Conservation (phyloP, 2,888 invertebrate species). For the Conomelus anceps region DNA sequence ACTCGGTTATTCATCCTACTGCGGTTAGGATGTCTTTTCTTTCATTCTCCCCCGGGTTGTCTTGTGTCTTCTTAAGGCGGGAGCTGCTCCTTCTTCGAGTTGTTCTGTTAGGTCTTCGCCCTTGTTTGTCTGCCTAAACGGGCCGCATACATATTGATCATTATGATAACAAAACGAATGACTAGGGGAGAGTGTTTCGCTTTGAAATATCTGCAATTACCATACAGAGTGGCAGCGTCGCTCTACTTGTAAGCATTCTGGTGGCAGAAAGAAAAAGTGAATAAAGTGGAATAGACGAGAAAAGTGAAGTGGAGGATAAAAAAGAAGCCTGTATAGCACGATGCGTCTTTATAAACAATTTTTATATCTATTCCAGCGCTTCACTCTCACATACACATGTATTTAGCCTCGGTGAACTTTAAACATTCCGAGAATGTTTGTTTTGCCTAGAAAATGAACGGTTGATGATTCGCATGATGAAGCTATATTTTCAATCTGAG, state of each 20-base stretch:
- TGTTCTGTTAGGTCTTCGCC: not conserved
- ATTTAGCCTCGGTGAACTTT: not conserved
- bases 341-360: not conserved
- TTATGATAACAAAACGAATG: not conserved
- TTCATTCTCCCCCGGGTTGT: not conserved
- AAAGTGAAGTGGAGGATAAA: not conserved
- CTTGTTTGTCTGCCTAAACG: not conserved
- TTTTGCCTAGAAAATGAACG: not conserved
- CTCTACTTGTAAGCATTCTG: not conserved
- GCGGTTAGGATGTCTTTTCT: not conserved
- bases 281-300: not conserved
- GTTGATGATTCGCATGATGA: not conserved
- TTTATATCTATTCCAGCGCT: not conserved
- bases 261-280: not conserved
- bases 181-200: not conserved
- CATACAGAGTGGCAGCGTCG: not conserved
- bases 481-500: not conserved
- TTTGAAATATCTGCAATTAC: not conserved
- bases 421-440: not conserved
- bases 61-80: not conserved
- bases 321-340: not conserved
- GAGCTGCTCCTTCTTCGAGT: not conserved
- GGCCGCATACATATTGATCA: not conserved
- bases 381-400: no score
- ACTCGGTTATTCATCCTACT: not conserved